Percentiles rank a stretch among this genome's conserved stretches.
phyloP scores from a whole-genome alignment of 2,888 invertebrate species.

The Scelioninae gen. 2 region DNA sequence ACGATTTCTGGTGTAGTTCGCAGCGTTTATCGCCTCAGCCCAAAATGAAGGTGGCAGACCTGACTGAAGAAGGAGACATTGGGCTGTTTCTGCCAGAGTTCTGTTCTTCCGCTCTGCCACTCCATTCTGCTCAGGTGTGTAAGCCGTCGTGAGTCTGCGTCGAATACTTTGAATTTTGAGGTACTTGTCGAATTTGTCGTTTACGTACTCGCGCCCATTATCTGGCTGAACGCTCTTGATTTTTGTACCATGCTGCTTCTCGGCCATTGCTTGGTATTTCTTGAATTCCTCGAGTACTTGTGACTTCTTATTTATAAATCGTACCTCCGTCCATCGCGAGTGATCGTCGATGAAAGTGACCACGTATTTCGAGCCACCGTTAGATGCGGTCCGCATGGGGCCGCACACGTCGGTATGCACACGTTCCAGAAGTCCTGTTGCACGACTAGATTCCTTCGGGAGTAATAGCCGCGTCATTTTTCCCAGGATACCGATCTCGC shows the following conservation, averaged over 20 bases:
- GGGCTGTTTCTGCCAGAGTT: no score
- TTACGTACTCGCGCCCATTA: conserved; percentile 7
- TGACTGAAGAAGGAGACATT: no score
- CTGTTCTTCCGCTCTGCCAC: background rate
- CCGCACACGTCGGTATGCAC: conserved; percentile 64
- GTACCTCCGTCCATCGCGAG: conserved; percentile 60
- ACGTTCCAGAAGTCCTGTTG: conserved; percentile 51
- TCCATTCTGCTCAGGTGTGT: conserved; percentile 59
- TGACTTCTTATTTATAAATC: no score
- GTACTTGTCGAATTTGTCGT: background rate
- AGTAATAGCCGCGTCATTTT: conserved; percentile 27
- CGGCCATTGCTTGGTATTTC: conserved; percentile 32
- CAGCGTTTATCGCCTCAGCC: conserved; percentile 64
- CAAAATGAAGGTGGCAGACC: conserved; percentile 58
- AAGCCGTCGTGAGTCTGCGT: background rate
- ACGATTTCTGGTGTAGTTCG: conserved; percentile 53
- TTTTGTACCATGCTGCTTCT: conserved; percentile 44
- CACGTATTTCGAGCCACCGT: conserved; percentile 59
- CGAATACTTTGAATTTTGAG: conserved; percentile 15
- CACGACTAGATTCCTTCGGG: conserved; percentile 9
- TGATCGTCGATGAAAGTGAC: conserved; percentile 64
- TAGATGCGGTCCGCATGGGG: conserved; percentile 58
- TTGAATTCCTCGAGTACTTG: conserved; percentile 45
- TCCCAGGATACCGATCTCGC: conserved; percentile 34
- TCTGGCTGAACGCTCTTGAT: conserved; percentile 53